Base-by-base conservation (phyloP, 2,888 invertebrate genomes). In the Tipula helvola region DNA sequence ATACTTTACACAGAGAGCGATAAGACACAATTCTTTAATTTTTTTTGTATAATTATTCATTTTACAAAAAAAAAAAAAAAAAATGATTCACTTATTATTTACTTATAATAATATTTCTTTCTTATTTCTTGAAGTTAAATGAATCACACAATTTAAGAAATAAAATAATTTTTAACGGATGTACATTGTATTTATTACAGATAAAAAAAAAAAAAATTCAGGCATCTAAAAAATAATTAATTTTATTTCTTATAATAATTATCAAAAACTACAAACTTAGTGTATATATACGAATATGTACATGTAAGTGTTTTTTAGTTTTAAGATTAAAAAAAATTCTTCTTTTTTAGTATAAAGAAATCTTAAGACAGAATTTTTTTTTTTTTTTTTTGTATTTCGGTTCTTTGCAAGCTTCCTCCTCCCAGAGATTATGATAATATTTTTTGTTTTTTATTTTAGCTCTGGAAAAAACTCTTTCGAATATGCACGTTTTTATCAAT, bases 41-140 rank as follows among this genome's bases (percentile, higher is more conserved):
- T 57, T 16, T 57, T 57, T 57, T 57, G 16, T 57, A 57, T 71
- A 71, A 71, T 71, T 71, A 71, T 71, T 71, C 71, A 71, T 71
- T 71, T 71, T 28, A 71, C 71, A 71, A 28, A 71, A 71, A 71
- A n/a, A n/a, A 71, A 71, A 71, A 39, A 39, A 52, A 52, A 71
- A 71, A 71, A 71, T 71, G 71, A 71, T 71, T 71, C 71, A 71
- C 71, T 71, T 71, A 71, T 71, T 71, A 71, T 71, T 71, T 71
- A 71, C 71, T 71, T 71, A 71, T 71, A 71, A 71, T 52, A 44
- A 10, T 52, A 52, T 52, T 52, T n/a, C 52, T 52, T 52, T 52
- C 52, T 52, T 13, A 52, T 18, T 71, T 71, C 71, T 71, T 52
- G 10, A 71, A 71, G 71, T 28, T 71, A 71, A 71, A 71, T 71